These are phyloP conservation scores for Clinocottus analis DNA, from an alignment of 2,113 vertebrate species.

Conservation along the genomic window DNA sequence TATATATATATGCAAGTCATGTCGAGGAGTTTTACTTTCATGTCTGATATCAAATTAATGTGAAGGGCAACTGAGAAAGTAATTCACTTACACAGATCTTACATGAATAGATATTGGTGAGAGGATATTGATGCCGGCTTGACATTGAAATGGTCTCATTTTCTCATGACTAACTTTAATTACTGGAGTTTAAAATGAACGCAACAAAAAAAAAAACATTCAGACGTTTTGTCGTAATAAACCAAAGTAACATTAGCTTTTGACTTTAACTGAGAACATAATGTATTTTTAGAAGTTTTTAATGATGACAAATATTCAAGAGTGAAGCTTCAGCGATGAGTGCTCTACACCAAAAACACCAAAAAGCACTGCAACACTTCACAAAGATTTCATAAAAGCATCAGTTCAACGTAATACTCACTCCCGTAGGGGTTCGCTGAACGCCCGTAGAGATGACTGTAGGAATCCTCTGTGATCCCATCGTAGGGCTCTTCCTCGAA, in stretches of 20 bases:
- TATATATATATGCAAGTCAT: slow-evolving; percentile 62
- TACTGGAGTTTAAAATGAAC: not conserved
- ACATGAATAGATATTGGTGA: slow-evolving; percentile 2
- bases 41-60: slow-evolving; percentile 56
- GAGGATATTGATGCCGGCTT: not conserved
- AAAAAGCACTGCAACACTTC: not conserved
- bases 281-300: slow-evolving; percentile 13
- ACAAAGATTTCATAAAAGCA: slow-evolving; percentile 7
- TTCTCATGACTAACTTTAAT: not conserved
- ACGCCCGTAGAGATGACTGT: slow-evolving; percentile 92
- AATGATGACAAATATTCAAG: slow-evolving; percentile 5
- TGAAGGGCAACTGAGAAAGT: slow-evolving; percentile 43
- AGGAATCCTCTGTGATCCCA: slow-evolving; percentile 92
- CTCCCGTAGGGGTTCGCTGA: slow-evolving; percentile 89
- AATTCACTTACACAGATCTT: slow-evolving; percentile 44
- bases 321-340: not conserved
- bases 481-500: slow-evolving; percentile 96
- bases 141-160: slow-evolving; percentile 8
- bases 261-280: not conserved
- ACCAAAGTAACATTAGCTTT: not conserved
- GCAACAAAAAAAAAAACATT: slow-evolving; percentile 3
- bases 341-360: not conserved
- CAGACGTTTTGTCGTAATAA: not conserved
- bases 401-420: slow-evolving; percentile 76
- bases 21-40: slow-evolving; percentile 48